Base-by-base conservation (phyloP, 2,888 invertebrate genomes). In the Leistus spinibarbis region DNA sequence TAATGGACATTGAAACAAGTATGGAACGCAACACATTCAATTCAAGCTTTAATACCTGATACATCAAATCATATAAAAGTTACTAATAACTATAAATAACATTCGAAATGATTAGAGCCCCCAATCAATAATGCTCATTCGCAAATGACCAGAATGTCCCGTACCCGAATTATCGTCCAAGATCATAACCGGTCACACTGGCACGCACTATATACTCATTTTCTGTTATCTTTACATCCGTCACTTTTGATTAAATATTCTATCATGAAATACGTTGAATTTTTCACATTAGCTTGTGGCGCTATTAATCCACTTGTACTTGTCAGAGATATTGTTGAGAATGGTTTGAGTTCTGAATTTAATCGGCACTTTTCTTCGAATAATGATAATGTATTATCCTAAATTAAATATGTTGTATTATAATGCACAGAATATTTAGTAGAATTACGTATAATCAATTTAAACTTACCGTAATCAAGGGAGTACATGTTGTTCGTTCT, bases 211-310 rank as follows among this genome's bases (percentile, higher is more conserved):
- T n/a, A n/a, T 40, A 40, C 13, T 40, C 5, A 40, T 40, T 40
- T 40, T 40, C 40, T 60, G 20, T 19, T 60, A 20, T 66, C 83
- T 83, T 82, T 82, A 81, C n/a, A n/a, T n/a, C n/a, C n/a, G n/a
- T 79, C 80, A 81, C 79, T 78, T 81, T 85, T 85, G 79, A 86
- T 86, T 81, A 86, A 82, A 82, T 86, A 84, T 79, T 86, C 85
- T 79, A 86, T 86, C 77, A 85, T 85, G 83, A 86, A 86, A 81
- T 85, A 80, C 80, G 81, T 83, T 77, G 86, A 84, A 80, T 86
- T 86, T 82, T 85, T 85, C 77, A 79, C 81, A 80, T 81, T 84
- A 76, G 80, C 77, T 74, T 72, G 76, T 54, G 78, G 67, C 24
- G 77, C 76, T 69, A 76, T 77, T 57, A 62, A 67, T 69, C 53